Evolutionary conservation across 2,797 vertebrate genomes (phyloP).

Genomic region (Megaceryle alcyon): DNA sequence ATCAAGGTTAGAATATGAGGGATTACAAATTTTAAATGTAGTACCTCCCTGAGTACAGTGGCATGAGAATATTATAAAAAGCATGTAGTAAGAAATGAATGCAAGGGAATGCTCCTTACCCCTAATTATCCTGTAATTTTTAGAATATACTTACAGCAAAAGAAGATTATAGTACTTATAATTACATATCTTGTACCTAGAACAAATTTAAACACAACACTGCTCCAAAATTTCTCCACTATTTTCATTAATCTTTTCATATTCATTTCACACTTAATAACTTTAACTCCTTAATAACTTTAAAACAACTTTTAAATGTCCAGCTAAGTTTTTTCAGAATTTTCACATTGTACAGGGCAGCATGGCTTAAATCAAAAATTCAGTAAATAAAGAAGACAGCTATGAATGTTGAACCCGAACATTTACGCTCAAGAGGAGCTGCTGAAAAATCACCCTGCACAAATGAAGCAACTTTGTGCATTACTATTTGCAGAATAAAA

Average conservation of each 20-base stretch:
- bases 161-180: background rate
- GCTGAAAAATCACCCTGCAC: background rate
- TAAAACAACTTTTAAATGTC: background rate
- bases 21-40: background rate
- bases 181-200: background rate
- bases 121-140: background rate
- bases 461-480: background rate
- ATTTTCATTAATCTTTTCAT: slow-evolving; percentile 17
- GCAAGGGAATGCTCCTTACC: background rate
- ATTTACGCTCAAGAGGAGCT: background rate
- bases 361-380: background rate
- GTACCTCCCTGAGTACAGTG: background rate
- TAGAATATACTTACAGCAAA: background rate
- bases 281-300: no score
- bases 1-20: background rate
- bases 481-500: background rate
- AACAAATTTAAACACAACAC: background rate
- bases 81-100: background rate
- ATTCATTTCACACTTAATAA: slow-evolving; percentile 4
- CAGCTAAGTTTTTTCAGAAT: background rate
- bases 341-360: background rate
- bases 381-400: background rate
- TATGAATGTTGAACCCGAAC: background rate
- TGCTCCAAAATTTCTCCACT: background rate
- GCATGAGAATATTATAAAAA: background rate